phyloP scores from a whole-genome alignment of 2,888 invertebrate species.

The Anaspis maculata region DNA sequence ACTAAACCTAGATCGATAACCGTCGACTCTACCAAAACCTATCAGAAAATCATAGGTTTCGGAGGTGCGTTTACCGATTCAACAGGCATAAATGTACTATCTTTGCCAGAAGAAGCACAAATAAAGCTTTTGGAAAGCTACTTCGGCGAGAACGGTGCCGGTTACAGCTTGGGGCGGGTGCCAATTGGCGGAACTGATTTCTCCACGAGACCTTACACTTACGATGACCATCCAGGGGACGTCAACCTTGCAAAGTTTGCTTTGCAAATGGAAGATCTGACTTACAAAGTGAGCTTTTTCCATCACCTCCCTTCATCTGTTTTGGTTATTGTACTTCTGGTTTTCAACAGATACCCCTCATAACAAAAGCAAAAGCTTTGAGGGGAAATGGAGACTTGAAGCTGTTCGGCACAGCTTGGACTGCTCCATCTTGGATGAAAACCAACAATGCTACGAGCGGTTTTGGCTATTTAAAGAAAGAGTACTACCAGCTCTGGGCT shows the following conservation, averaged over 20 bases:
- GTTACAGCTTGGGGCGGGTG: conserved; percentile 67
- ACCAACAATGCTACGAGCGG: conserved; percentile 34
- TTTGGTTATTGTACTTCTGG: too few relatives aligned
- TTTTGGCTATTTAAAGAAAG: conserved; percentile 25
- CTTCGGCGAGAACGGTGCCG: conserved; percentile 13
- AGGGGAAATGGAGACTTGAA: conserved; percentile 3
- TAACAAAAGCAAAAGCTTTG: conserved; percentile 9
- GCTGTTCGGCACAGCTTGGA: conserved; percentile 43
- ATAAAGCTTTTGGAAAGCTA: conserved; percentile 58
- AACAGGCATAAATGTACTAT: conserved; percentile 60
- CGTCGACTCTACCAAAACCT: conserved; percentile 29
- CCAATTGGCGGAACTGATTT: conserved; percentile 84
- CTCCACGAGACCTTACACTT: conserved; percentile 70
- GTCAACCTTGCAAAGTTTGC: conserved; percentile 52
- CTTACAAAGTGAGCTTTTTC: conserved; percentile 59
- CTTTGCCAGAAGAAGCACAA: conserved; percentile 48
- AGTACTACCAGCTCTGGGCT: conserved; percentile 68
- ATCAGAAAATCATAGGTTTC: conserved; percentile 70
- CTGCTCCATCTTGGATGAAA: conserved; percentile 48
- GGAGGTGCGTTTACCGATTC: conserved; percentile 75
- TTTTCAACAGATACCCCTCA: conserved; percentile 22
- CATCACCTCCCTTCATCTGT: too few relatives aligned
- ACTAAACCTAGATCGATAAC: neutral
- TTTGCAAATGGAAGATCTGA: conserved; percentile 57
- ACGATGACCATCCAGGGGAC: conserved; percentile 56